Conservation (phyloP, 2,113 vertebrate species). For the Catagonus wagneri region DNA sequence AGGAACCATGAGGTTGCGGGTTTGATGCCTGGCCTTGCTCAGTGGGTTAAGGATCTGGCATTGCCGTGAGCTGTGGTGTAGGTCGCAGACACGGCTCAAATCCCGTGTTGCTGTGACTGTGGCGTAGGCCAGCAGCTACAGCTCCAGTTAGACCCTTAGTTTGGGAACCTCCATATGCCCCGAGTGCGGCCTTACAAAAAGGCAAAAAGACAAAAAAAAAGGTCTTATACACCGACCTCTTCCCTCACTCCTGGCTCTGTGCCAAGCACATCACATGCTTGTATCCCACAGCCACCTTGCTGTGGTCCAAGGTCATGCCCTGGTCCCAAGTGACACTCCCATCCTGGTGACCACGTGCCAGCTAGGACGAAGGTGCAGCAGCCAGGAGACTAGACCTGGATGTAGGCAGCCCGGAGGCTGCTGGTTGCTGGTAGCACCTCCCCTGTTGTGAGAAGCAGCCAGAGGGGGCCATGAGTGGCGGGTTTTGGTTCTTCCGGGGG, state of each 20-base stretch:
- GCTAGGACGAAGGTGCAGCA: neutral
- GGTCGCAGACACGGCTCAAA: too few species aligned
- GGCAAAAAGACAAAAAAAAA: too few species aligned
- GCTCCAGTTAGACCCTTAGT: too few species aligned
- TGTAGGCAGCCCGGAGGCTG: too few species aligned
- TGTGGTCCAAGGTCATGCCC: neutral
- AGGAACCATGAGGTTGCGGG: too few species aligned
- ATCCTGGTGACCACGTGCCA: neutral
- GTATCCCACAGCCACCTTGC: neutral
- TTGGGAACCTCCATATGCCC: too few species aligned
- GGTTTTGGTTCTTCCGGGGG: neutral
- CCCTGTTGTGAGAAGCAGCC: neutral
- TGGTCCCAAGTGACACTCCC: neutral
- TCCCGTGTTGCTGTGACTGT: too few species aligned
- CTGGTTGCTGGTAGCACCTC: accelerated
- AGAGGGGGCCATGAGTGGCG: accelerated
- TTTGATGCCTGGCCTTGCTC: too few species aligned
- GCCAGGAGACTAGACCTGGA: neutral
- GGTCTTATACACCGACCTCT: neutral
- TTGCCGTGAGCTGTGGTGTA: too few species aligned
- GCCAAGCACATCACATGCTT: neutral
- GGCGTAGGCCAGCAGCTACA: too few species aligned
- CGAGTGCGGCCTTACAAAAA: too few species aligned
- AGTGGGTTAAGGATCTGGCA: too few species aligned
- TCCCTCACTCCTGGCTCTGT: neutral